Conservation (phyloP, 2,797 vertebrate genomes). For the Nasua narica region DNA sequence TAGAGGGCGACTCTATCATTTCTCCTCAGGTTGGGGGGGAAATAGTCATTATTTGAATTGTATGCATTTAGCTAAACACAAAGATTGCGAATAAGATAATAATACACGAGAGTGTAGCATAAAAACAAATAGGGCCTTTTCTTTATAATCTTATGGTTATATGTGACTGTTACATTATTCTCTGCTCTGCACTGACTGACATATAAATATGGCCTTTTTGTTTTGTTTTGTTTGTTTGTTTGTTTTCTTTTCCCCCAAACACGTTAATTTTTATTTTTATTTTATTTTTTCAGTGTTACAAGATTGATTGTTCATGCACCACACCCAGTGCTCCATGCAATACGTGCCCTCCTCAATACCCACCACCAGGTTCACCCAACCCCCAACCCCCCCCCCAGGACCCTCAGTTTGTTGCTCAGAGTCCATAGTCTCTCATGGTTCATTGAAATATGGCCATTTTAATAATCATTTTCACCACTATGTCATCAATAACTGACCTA, state of each 20-base stretch:
- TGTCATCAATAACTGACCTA: not conserved
- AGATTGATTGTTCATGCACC: too few species aligned
- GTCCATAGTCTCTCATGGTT: too few species aligned
- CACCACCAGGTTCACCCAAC: too few species aligned
- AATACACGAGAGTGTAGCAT: not conserved
- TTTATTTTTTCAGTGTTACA: too few species aligned
- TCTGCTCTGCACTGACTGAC: not conserved
- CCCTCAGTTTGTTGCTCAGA: too few species aligned
- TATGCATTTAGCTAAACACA: not conserved
- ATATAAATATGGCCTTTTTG: not conserved
- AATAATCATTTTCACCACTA: not conserved
- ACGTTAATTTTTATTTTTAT: too few species aligned
- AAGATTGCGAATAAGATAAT: not conserved
- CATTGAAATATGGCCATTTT: not conserved
- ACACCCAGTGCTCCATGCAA: too few species aligned
- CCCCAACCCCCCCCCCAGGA: too few species aligned
- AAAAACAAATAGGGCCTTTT: not conserved
- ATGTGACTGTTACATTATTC: not conserved
- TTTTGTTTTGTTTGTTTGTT: too few species aligned
- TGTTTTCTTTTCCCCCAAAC: too few species aligned
- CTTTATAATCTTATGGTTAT: not conserved
- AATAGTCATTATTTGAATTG: not conserved
- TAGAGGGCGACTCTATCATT: not conserved
- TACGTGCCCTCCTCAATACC: too few species aligned
- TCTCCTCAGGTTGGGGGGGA: not conserved